Evolutionary conservation across 2,797 vertebrate species (phyloP), one percentile per base, ranked within the genome.

Genomic region (Rhinatrema bivittatum): DNA sequence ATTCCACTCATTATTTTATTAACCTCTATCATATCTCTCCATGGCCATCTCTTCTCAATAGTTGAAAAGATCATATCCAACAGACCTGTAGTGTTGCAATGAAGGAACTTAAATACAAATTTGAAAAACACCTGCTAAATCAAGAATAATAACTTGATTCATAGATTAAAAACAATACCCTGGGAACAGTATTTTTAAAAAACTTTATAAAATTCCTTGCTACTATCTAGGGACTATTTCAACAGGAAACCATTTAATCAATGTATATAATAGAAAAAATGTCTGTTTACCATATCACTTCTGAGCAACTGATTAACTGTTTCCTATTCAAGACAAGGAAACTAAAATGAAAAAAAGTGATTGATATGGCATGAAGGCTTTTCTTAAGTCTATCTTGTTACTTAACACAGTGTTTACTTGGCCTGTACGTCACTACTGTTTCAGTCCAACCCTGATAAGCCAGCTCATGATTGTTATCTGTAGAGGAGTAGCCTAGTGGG

Each of bases 231-330:
- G 54, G 42, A 49, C 46, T 54, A 36, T 68, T 73, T 60, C 46
- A 70, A 53, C 62, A 66, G 63, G 65, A 73, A 73, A 35, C 53
- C 36, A 33, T 57, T 69, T 65, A 59, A 71, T 71, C 72, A 65
- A 49, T 0, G 1, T 14, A 16, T 41, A 48, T 16, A 47, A 42
- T 55, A 59, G 22, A 26, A 58, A n/a, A 54, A 0, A 13, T 56
- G 40, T 29, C 14, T 3, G 21, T 27, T 3, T 4, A 44, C 16
- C 26, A 48, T 62, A 25, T 39, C 31, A 46, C 59, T 50, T 64
- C 51, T 57, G 56, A 33, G 31, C 47, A 18, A n/a, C 31, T 59
- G 58, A 78, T 64, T 62, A 55, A 52, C 10, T 13, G 46, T 57
- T 67, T 67, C 64, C 43, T 67, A 66, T 63, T 48, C 51, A 51